phyloP scores from a whole-genome alignment of 2,113 vertebrate genomes.

The Brevimyrus niger region DNA sequence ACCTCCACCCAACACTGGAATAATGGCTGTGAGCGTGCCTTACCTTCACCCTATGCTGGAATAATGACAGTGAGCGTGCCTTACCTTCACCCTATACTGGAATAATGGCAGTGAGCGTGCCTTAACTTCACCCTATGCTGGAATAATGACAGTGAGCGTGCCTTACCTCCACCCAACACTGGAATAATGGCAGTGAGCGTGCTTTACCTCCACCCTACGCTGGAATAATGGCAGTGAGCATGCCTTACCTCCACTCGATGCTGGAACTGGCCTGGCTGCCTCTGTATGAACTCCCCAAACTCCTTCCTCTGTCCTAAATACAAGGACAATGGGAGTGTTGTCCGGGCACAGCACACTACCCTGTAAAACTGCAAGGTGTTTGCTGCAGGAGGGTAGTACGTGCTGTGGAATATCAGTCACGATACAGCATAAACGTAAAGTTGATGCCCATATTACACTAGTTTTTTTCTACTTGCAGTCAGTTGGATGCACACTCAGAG shows the following conservation, averaged over 20 bases:
- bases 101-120: too few species aligned
- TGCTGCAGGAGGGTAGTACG: too few species aligned
- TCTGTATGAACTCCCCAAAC: conserved; percentile 61
- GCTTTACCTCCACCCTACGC: conserved; percentile 73
- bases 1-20: not conserved
- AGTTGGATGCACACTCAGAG: too few species aligned
- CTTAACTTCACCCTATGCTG: conserved; percentile 65
- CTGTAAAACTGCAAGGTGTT: too few species aligned
- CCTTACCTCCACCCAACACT: too few species aligned
- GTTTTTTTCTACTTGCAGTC: too few species aligned
- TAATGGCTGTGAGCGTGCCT: not conserved
- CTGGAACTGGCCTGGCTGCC: conserved; percentile 49
- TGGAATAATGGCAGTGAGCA: conserved; percentile 38
- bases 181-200: too few species aligned
- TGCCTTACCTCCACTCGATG: conserved; percentile 74
- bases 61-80: too few species aligned
- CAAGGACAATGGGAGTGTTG: not conserved
- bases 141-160: too few species aligned
- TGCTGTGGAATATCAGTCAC: too few species aligned
- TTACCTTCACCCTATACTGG: conserved; percentile 43
- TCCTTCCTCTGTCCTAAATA: conserved; percentile 75
- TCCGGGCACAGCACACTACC: not conserved
- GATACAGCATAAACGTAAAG: too few species aligned
- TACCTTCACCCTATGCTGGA: conserved; percentile 78
- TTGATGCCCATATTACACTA: too few species aligned